Conservation (phyloP, 2,888 invertebrate genomes). For the Dynastes grantii region DNA sequence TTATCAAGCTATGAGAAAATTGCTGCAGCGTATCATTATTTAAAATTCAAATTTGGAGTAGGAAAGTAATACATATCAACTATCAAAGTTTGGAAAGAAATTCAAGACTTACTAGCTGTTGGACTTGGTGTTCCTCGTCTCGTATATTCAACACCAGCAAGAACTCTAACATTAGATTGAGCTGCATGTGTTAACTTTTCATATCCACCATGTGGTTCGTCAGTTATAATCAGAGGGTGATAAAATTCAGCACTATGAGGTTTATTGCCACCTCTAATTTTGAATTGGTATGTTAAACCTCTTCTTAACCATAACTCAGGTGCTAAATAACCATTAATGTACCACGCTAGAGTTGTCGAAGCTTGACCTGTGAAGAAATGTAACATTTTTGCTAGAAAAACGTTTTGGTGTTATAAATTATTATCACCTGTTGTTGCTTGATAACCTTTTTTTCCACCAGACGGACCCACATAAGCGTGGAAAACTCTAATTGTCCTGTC, state of each 20-base stretch:
- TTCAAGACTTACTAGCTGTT: conserved; percentile 75
- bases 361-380: conserved; percentile 73
- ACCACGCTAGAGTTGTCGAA: conserved; percentile 87
- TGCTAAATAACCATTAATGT: conserved; percentile 90
- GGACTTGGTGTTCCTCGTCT: conserved; percentile 86
- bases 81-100: too few relatives aligned
- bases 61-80: too few relatives aligned
- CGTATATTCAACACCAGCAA: conserved; percentile 88
- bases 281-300: conserved; percentile 88
- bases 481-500: conserved; percentile 84
- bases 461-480: conserved; percentile 86
- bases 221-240: conserved; percentile 92
- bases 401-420: neutral
- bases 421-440: conserved; percentile 76
- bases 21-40: neutral
- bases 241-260: conserved; percentile 89
- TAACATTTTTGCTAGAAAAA: neutral
- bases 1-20: conserved; percentile 17
- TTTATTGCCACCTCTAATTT: conserved; percentile 88
- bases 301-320: conserved; percentile 91
- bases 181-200: conserved; percentile 82
- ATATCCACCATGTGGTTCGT: conserved; percentile 88
- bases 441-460: conserved; percentile 86
- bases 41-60: too few relatives aligned
- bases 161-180: conserved; percentile 80